Conservation (phyloP, 1,140 invertebrate species). For the Linepithema humile region DNA sequence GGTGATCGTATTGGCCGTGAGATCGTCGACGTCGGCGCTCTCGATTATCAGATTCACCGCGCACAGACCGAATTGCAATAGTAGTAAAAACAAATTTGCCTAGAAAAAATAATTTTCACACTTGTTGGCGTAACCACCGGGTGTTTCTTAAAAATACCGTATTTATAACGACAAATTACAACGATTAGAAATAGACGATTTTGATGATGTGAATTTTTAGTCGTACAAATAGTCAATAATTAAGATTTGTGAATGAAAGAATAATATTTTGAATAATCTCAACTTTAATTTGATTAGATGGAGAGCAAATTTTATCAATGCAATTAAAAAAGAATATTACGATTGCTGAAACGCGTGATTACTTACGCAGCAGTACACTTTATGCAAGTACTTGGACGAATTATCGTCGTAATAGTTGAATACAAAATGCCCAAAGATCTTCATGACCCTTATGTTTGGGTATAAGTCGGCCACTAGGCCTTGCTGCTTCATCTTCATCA, state of each 20-base stretch:
- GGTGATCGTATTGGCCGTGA: slow-evolving; percentile 92
- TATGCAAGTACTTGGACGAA: slow-evolving; percentile 80
- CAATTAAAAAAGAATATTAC: neutral
- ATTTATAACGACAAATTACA: no score
- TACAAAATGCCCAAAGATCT: slow-evolving; percentile 90
- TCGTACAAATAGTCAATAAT: neutral
- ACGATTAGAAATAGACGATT: no score
- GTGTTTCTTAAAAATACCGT: neutral
- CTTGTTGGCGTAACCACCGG: neutral
- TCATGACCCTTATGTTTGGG: slow-evolving; percentile 92
- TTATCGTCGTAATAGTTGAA: slow-evolving; percentile 89
- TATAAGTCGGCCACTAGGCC: slow-evolving; percentile 93
- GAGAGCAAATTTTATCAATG: neutral
- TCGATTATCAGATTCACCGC: slow-evolving; percentile 89
- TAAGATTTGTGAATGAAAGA: neutral
- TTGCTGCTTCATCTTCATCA: slow-evolving; percentile 86
- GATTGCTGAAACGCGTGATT: neutral
- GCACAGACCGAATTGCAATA: slow-evolving; percentile 87
- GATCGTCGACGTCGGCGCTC: slow-evolving; percentile 91
- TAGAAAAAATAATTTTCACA: slow-evolving; percentile 47
- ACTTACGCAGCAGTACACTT: slow-evolving; percentile 80
- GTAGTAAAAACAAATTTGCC: slow-evolving; percentile 87
- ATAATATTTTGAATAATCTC: neutral
- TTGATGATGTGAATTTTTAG: no score
- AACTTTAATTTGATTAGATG: neutral